Evolutionary conservation across 2,797 vertebrate species (phyloP), one percentile per base, ranked within the genome.

Genomic region (Cyclura pinguis): DNA sequence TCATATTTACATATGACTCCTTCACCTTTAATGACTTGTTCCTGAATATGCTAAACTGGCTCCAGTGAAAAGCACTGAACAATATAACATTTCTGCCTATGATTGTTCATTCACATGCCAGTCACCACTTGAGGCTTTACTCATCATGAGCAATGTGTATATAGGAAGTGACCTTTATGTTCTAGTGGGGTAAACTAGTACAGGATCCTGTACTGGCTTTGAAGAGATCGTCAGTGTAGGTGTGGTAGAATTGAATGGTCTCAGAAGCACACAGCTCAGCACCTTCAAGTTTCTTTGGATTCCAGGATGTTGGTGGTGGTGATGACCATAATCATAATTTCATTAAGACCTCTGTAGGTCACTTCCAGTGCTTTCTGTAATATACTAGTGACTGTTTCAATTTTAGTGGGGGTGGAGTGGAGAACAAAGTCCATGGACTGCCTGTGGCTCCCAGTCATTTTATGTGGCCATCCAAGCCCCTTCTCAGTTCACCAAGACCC

Each of bases 301-400:
- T 59, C 59, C 20, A 20, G 59, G 59, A 22, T 22, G 14, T 3
- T 57, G 55, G 1, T 57, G 55, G 55, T 1, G 59, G 20, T 22
- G 59, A 18, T 62, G 59, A 22, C 20, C 59, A 62, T 6, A 18
- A 62, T 22, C 59, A 22, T 57, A 27, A 59, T 24, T 0, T 0
- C 62, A 29, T 4, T 6, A 29, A 0, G 69, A 52, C 92, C 80
- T 93, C 59, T 77, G 86, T 72, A 90, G 0, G 67, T 86, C 69
- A 20, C 47, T 29, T 93, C 80, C 29, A 0, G 57, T 90, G 78
- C 73, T 84, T 91, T 64, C 77, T 87, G 86, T 67, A 78, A 83
- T 62, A 84, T 7, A 84, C 88, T 27, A 38, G 57, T 88, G 32
- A 62, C 29, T 32, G n/a, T 67, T 94, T 91, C 87, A 69, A 84